A percentile compares a stretch with the other conserved stretches of the same genome.
phyloP scores from a whole-genome alignment of 1,140 invertebrate species.

The Archivesica marissinica region DNA sequence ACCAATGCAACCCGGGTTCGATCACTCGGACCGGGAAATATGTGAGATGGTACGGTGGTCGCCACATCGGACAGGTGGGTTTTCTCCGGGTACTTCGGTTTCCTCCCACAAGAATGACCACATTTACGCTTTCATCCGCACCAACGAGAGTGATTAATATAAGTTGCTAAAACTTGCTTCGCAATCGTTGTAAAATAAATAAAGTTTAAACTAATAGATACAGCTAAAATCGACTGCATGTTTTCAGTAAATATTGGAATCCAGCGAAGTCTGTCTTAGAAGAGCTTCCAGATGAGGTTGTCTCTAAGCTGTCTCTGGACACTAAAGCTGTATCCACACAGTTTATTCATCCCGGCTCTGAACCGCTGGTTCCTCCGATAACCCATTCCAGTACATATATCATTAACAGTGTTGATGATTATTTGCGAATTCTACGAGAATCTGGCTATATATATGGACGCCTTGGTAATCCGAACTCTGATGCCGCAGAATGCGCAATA shows the following conservation, averaged over 20 bases:
- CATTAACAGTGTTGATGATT: constrained; percentile 74
- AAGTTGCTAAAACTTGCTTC: too few species aligned
- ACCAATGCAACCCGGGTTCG: too few species aligned
- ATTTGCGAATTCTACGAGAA: constrained; percentile 71
- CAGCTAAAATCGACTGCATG: background rate
- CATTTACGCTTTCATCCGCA: too few species aligned
- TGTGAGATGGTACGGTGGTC: too few species aligned
- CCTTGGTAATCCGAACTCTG: constrained; percentile 96
- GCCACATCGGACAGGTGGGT: too few species aligned
- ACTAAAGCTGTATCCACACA: constrained; percentile 67
- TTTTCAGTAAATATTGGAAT: constrained; percentile 67
- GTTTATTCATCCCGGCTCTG: constrained; percentile 64
- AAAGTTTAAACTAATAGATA: too few species aligned
- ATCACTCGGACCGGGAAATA: too few species aligned
- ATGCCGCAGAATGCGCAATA: constrained; percentile 93
- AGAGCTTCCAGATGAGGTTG: constrained; percentile 60
- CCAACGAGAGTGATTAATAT: too few species aligned
- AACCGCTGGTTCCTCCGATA: constrained; percentile 76
- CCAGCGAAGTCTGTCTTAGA: constrained; percentile 67
- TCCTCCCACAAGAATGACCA: too few species aligned
- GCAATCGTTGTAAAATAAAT: too few species aligned
- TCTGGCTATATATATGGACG: constrained; percentile 89
- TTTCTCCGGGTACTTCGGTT: too few species aligned
- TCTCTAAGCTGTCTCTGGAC: constrained; percentile 62
- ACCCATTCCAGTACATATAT: constrained; percentile 78